These are phyloP conservation scores for Lethrus apterus DNA, from an alignment of 1,140 invertebrate species.

Conservation along the genomic window DNA sequence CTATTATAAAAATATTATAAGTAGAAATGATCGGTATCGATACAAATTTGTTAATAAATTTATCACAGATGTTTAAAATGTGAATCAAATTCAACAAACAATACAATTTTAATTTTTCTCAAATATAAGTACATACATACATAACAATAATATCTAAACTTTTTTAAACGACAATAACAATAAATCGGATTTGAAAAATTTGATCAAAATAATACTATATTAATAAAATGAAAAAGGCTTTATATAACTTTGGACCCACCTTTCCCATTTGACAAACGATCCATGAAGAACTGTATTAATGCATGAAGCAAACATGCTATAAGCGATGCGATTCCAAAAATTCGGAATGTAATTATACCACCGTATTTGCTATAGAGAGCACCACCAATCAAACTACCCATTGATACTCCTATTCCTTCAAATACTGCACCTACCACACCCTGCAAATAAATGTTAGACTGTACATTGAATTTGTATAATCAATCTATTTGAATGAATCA, in stretches of 20 bases:
- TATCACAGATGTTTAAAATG: too few species aligned
- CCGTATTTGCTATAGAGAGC: constrained; percentile 52
- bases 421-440: constrained; percentile 78
- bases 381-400: constrained; percentile 69
- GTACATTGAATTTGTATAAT: neutral
- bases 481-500: too few species aligned
- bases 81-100: too few species aligned
- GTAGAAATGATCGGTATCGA: too few species aligned
- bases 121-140: too few species aligned
- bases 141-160: too few species aligned
- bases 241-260: constrained; percentile 33
- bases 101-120: too few species aligned
- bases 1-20: too few species aligned
- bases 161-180: too few species aligned
- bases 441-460: constrained; percentile 45
- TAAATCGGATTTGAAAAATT: too few species aligned
- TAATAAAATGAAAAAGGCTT: constrained; percentile 22
- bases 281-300: constrained; percentile 46
- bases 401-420: constrained; percentile 74
- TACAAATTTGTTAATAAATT: too few species aligned
- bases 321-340: constrained; percentile 62
- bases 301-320: constrained; percentile 56
- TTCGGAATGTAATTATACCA: constrained; percentile 58
- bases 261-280: constrained; percentile 42
- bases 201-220: too few species aligned